Base-by-base conservation (phyloP, 1,140 invertebrate genomes). In the Branchinecta lynchi region DNA sequence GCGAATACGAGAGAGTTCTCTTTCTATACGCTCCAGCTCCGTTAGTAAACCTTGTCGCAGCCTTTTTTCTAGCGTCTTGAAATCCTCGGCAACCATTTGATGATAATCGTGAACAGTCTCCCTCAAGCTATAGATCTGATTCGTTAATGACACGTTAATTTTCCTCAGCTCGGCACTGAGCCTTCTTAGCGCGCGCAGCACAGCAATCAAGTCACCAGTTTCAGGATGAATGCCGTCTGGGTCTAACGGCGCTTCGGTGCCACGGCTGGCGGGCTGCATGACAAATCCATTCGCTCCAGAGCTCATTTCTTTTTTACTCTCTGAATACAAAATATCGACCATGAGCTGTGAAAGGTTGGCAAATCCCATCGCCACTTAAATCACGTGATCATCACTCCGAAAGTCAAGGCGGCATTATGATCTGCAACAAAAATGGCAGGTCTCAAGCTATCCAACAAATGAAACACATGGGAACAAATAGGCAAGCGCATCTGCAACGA, bases 121-220 rank as follows among this genome's bases (percentile, higher is more conserved):
- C 51, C 51, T 60, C 17, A 60, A 20, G 17, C 51, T 60, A 20
- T 60, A 60, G 6, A 60, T 60, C 17, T 60, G 51, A 60, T 60
- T 60, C 3, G 51, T 60, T 60, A 60, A 60, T 15, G 51, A 60
- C 12, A 60, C 51, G 51, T 60, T 60, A 60, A 60, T 60, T 20
- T 60, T 60, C 51, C 51, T 60, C 17, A 60, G 17, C 51, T 60
- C 51, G 17, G 12, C 51, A 60, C 51, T 60, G 17, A 60, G 51
- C 51, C 51, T 60, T 60, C 51, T 12, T 60, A 60, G 51, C 12
- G 51, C 51, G 12, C 51, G 12, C 6, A 60, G 51, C 12, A 60
- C 51, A 3, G 17, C 12, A 60, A 60, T 60, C 17, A 60, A 20
- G 51, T 60, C 51, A 60, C 51, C 51, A 3, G 12, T 20, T 20